Base-by-base conservation (phyloP, 1,140 invertebrate species). In the Apis laboriosa region DNA sequence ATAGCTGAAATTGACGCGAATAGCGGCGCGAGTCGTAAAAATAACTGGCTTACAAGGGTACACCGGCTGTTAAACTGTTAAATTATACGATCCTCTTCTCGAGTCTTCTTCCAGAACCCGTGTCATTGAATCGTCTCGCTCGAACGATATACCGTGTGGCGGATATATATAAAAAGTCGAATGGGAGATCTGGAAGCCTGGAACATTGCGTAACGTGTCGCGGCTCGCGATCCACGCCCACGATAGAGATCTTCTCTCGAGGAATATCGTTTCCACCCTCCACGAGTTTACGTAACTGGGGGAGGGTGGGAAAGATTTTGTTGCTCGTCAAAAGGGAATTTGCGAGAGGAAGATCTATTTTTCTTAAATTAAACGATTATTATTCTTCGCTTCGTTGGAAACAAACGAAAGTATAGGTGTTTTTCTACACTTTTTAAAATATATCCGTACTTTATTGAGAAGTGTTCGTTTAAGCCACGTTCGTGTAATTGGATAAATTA, bases 81-180 rank as follows among this genome's bases (percentile, higher is more conserved):
- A 80, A 73, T 43, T 73, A 73, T 61, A 28, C 56, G 19, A 51
- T 24, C 74, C 60, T 21, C 21, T 21, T 19, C 60, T 15, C 8
- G 5, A 15, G 11, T 34, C 55, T 15, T 34, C 55, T 15, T 55
- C 17, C 12, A 15, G 2, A 49, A 43, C 61, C 12, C n/a, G 28
- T 66, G 63, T 66, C 71, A 56, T 24, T 53, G 71, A 28, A 21
- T 21, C 28, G 49, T 73, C 19, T 51, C 28, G 13, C 8, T 7
- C 2, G 66, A 13, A 53, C 58, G 49, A 71, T 79, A 12, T 34
- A 71, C 34, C 67, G 19, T n/a, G 19, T 24, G 9, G 21, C 72
- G 43, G 13, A 43, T 43, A 7, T 34, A 53, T 76, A 56, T 76
- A 74, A 76, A 81, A 60, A 81, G 43, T 74, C 51, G 21, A 19